Evolutionary conservation across 2,797 vertebrate species (phyloP), one percentile per base, ranked within the genome.

Genomic region (Xiphorhynchus erythropygius): DNA sequence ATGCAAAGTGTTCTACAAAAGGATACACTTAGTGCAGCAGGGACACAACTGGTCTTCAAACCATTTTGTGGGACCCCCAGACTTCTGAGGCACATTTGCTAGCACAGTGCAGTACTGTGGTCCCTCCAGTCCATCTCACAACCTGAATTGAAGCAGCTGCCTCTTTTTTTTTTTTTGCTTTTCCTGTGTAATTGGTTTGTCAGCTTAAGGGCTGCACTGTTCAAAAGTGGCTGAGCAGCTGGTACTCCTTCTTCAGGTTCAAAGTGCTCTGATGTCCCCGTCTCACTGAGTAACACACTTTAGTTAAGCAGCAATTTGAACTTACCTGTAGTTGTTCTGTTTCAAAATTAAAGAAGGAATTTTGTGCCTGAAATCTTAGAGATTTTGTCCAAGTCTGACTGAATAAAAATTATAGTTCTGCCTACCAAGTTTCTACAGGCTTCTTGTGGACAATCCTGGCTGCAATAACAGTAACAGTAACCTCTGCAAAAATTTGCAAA

Each of bases 401-500:
- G 47, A 73, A 73, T 69, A 79, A 71, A 84, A 82, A 27, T 13
- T 49, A 0, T 30, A 53, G 74, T 87, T 84, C 41, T 85, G 35
- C 69, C 46, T 49, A 24, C 27, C 27, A 53, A 42, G 30, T 90
- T 94, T 84, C 33, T 53, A 35, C 27, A 87, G 33, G 44, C 37
- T 64, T 57, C 57, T 60, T 28, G 46, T 5, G 3, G 46, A n/a
- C 18, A 55, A 68, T 81, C 35, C 60, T 78, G 76, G 35, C 60
- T 89, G 33, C 33, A 68, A 13, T 70, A 64, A 49, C 49, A 75
- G 18, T 27, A 79, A 37, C 11, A 37, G 37, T 37, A 37, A 37
- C 7, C 44, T 79, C 50, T 77, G 87, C 35, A 87, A 84, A 94
- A 93, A 92, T 79, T 67, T 76, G 35, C 7, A 2, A 82, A 49